Conservation (phyloP, 2,797 vertebrate species). For the Myotis myotis region DNA sequence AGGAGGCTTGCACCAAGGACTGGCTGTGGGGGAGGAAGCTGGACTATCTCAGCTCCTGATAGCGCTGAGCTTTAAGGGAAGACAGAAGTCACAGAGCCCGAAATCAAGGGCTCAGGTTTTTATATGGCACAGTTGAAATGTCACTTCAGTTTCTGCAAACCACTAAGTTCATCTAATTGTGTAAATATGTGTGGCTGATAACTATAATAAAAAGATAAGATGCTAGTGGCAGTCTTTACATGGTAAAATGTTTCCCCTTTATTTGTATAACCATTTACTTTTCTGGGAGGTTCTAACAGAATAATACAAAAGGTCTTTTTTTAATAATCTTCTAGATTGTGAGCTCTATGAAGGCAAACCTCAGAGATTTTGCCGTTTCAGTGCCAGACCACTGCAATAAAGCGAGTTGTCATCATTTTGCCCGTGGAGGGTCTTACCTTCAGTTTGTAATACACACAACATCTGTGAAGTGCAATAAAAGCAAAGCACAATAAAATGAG, state of each 20-base stretch:
- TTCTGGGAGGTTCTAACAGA: not conserved
- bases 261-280: not conserved
- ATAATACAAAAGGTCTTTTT: not conserved
- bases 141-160: not conserved
- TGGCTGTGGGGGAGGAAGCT: not conserved
- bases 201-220: not conserved
- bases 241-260: not conserved
- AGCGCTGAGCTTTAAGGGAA: not conserved
- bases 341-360: not conserved
- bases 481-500: not conserved
- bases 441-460: not conserved
- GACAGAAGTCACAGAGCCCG: not conserved
- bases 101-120: not conserved
- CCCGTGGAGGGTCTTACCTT: not conserved
- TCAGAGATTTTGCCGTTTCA: not conserved
- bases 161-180: not conserved
- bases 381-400: not conserved
- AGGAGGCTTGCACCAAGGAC: not conserved
- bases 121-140: not conserved
- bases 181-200: not conserved
- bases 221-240: not conserved
- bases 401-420: not conserved
- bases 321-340: not conserved
- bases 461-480: not conserved
- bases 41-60: not conserved